Evolutionary conservation across 2,797 vertebrate genomes (phyloP), one percentile per base, ranked within the genome.

Genomic region (Psittacula echo): DNA sequence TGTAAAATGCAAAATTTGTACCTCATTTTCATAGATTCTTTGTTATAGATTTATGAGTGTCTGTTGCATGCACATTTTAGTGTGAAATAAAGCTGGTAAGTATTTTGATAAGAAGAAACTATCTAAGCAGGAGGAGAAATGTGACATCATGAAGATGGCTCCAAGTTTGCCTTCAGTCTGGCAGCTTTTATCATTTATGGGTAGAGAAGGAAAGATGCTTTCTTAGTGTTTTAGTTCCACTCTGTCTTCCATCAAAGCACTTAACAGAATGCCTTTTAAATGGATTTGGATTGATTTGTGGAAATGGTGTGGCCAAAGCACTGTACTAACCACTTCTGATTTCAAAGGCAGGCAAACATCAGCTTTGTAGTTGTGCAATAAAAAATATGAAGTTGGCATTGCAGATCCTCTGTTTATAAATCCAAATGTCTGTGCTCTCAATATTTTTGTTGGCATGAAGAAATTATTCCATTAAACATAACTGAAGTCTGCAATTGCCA

Each of bases 231-330:
- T 79, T 39, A 87, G 30, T 54, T 91, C 23, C 37, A 21, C 5
- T 80, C 47, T 89, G 3, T 54, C 48, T 85, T 88, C 86, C 88
- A 64, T 94, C 89, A 94, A 94, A 93, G 62, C 91, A 94, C 90
- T 95, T 88, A 91, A 48, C 56, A 83, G 82, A 87, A 85, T 72
- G 61, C 87, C 56, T 92, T 92, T 94, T 48, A 92, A 96, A 80
- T 90, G 54, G 71, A 70, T 93, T 90, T 91, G 30, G 56, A 93
- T 92, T 42, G 32, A 90, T 93, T 73, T 93, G 53, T 83, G 65
- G 67, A 90, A 85, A 73, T 87, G 37, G 45, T 70, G 15, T 67
- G 67, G 60, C 60, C 75, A 66, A 85, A 70, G 37, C 44, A 51
- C 48, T 60, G 29, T 73, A 45, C 64, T 88, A 29, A 93, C 70